Conservation (phyloP, 2,888 invertebrate species). For the Notocelia uddmanniana region DNA sequence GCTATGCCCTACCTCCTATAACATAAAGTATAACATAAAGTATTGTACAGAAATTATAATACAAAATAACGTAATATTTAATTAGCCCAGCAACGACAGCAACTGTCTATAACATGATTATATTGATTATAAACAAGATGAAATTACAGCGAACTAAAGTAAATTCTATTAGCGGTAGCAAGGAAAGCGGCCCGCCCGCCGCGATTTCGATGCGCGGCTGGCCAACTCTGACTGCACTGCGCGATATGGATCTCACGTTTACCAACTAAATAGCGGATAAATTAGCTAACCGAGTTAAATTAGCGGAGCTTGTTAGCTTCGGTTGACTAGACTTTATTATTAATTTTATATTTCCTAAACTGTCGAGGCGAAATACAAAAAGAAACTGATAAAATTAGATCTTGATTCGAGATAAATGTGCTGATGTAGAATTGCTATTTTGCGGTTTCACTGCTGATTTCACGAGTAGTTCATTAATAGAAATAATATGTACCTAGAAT, state of each 20-base stretch:
- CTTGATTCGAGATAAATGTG: neutral
- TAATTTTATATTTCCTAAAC: slow-evolving; percentile 23
- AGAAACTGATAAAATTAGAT: neutral
- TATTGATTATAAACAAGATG: slow-evolving; percentile 29
- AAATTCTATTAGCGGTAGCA: slow-evolving; percentile 53
- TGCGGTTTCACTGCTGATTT: neutral
- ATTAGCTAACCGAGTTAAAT: slow-evolving; percentile 80
- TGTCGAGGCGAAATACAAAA: neutral
- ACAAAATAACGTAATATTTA: slow-evolving; percentile 1
- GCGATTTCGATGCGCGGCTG: slow-evolving; percentile 71
- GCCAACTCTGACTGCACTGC: slow-evolving; percentile 71
- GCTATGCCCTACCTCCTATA: too few relatives aligned
- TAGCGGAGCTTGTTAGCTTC: slow-evolving; percentile 63
- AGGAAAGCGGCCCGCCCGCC: slow-evolving; percentile 69
- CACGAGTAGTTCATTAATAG: neutral
- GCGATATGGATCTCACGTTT: slow-evolving; percentile 83
- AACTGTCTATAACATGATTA: slow-evolving; percentile 28
- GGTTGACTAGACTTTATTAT: slow-evolving; percentile 28
- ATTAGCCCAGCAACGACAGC: slow-evolving; percentile 16
- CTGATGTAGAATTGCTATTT: neutral
- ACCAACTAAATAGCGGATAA: slow-evolving; percentile 81
- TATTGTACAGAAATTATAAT: neutral
- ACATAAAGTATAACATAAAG: too few relatives aligned
- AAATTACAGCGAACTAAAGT: slow-evolving; percentile 45
- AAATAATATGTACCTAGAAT: too few relatives aligned